These are phyloP conservation scores for Lucilia sericata DNA, from an alignment of 1,140 invertebrate genomes.

Conservation along the genomic window DNA sequence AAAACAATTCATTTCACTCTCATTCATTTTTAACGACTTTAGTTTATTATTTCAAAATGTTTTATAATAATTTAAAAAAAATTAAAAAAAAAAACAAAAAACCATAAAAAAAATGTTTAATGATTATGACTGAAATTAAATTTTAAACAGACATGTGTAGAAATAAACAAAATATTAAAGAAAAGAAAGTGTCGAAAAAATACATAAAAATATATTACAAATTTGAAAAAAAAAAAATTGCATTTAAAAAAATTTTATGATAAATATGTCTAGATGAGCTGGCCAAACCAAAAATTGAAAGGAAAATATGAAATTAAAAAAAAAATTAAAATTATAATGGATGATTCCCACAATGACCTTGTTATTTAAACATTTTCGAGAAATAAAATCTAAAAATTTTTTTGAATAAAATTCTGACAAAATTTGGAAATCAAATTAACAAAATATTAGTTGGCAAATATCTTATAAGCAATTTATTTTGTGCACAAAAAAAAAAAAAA, in stretches of 20 bases:
- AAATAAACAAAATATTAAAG: neutral
- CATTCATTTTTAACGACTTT: too few relatives aligned
- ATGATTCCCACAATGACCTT: conserved; percentile 8
- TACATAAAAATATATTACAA: conserved; percentile 1
- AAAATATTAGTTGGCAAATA: neutral
- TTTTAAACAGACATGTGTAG: conserved; percentile 1
- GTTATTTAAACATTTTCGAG: neutral
- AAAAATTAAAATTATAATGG: neutral
- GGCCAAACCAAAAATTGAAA: neutral
- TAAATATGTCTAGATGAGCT: neutral
- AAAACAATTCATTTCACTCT: too few relatives aligned
- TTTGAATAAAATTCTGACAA: neutral
- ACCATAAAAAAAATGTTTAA: neutral
- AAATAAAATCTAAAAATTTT: too few relatives aligned
- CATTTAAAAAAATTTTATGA: neutral
- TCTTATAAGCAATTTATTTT: conserved; percentile 6
- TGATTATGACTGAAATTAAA: neutral
- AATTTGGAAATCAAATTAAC: neutral
- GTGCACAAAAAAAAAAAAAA: neutral
- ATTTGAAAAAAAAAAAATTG: neutral
- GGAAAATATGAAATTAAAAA: neutral
- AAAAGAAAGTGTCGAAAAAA: neutral
- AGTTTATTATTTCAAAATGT: too few relatives aligned
- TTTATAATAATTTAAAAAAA: neutral
- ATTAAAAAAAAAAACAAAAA: neutral